Base-by-base conservation (phyloP, 2,113 vertebrate species). In the Scomber japonicus region DNA sequence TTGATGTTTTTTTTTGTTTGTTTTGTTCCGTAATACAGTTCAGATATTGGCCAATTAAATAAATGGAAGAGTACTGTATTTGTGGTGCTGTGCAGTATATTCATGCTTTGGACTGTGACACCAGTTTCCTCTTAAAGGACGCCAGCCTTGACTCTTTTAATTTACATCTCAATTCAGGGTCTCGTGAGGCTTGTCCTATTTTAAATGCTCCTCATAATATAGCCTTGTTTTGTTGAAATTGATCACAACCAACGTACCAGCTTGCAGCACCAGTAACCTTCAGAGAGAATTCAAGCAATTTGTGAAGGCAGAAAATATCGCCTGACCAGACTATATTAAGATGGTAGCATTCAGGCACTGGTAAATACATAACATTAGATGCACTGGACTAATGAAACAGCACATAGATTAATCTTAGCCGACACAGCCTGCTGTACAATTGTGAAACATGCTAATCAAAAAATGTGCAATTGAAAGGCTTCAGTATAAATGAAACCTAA, bases 141-240 rank as follows among this genome's bases (percentile, higher is more conserved):
- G 3, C 72, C 82, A 80, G 50, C 16, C 45, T 31, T 40, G 66
- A 67, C 75, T 51, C 4, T 61, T 2, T 55, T 30, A n/a, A 46
- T 50, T 67, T 31, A 21, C 62, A 56, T 56, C 71, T 3, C 60
- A 60, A 16, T 80, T 40, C 7, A 63, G 51, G 14, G 12, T 73
- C 78, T 64, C 68, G 50, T 1, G 51, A 69, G 78, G 63, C 1
- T 35, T 49, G 30, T 72, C 15, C 63, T 8, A 12, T 57, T 64
- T 78, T 46, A 53, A 71, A 55, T 12, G 6, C 55, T 50, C 27
- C n/a, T 70, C 44, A 14, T 54, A 44, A 64, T 35, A 6, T 13
- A 44, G 45, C 51, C 45, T 45, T 27, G 1, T 40, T 13, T 71
- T 16, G 40, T 44, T 48, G 35, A 40, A 46, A 61, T 71, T 66